Evolutionary conservation across 2,888 invertebrate genomes (phyloP), one percentile per base, ranked within the genome.

Genomic region (Volucella inanis): DNA sequence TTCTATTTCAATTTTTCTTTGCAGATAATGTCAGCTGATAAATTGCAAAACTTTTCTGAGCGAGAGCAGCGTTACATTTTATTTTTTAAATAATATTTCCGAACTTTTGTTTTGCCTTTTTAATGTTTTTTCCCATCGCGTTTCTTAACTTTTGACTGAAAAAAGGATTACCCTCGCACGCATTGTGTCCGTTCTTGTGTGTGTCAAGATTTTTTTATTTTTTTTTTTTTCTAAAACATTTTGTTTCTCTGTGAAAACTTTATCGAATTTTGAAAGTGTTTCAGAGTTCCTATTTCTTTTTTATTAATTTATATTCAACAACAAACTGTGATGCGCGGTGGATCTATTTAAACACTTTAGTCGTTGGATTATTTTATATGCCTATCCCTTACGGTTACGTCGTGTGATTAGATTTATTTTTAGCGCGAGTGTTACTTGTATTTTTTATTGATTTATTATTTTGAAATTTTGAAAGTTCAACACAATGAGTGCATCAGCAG

Each of bases 71-170:
- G 47, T 31, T 12, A 39, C 55, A 64, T n/a, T 80, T 67, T 80
- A 79, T 84, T 84, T 84, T 84, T 61, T 75, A 75, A 76, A 67
- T 12, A 61, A 67, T 80, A 71, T 79, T 61, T 55, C 11, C 10
- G 31, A 49, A 55, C 52, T n/a, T 54, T 57, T 41, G 45, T 65
- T 67, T 47, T 6, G 10, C 49, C 18, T 1, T 55, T 8, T 52
- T 31, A 31, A 31, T 31, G 31, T 18, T 59, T 14, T 14, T 54
- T 45, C 45, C 9, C 43, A 54, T 71, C 71, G 65, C 43, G 71
- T 41, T 45, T 47, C 14, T 22, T 47, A 45, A 54, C 41, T 31
- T 38, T 67, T 55, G 18, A 39, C n/a, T 49, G 52, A 8, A 15
- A 14, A 15, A 9, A 10, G 47, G n/a, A 9, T 1, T 38, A 11